Evolutionary conservation across 2,888 invertebrate genomes (phyloP).

Genomic region (Prosapia bicincta): DNA sequence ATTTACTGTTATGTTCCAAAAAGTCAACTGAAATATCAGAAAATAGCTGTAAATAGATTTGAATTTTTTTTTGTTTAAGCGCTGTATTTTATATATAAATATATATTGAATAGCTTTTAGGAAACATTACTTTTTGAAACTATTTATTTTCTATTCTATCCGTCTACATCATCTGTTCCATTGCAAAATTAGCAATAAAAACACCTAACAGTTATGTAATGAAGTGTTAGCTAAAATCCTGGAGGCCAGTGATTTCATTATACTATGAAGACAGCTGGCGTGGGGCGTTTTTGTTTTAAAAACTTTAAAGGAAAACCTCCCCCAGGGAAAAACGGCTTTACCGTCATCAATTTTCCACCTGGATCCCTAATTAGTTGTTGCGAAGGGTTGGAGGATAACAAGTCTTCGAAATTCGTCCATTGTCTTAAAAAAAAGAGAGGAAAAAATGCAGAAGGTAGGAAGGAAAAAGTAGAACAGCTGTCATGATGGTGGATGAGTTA

Average conservation of each 20-base stretch:
- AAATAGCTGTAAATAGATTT: no score
- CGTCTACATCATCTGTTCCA: no score
- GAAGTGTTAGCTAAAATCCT: no score
- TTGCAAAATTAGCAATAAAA: no score
- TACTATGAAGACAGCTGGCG: constrained; percentile 8
- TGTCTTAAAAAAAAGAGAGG: constrained; percentile 10
- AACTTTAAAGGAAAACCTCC: constrained; percentile 10
- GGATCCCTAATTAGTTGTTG: background rate
- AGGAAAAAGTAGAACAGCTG: background rate
- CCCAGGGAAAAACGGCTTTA: constrained; percentile 12
- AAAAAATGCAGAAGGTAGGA: background rate
- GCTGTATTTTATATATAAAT: no score
- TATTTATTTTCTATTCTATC: no score
- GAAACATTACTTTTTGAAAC: no score
- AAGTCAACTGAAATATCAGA: no score
- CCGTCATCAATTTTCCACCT: constrained; percentile 23
- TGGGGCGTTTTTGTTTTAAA: constrained; percentile 7
- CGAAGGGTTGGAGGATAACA: background rate
- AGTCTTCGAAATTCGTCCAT: constrained; percentile 24
- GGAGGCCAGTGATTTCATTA: background rate
- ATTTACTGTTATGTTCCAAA: no score
- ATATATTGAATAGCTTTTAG: no score
- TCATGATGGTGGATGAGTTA: background rate
- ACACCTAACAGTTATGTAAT: no score
- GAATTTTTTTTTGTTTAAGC: no score